Conservation (phyloP, 2,113 vertebrate genomes). For the Spea bombifrons region DNA sequence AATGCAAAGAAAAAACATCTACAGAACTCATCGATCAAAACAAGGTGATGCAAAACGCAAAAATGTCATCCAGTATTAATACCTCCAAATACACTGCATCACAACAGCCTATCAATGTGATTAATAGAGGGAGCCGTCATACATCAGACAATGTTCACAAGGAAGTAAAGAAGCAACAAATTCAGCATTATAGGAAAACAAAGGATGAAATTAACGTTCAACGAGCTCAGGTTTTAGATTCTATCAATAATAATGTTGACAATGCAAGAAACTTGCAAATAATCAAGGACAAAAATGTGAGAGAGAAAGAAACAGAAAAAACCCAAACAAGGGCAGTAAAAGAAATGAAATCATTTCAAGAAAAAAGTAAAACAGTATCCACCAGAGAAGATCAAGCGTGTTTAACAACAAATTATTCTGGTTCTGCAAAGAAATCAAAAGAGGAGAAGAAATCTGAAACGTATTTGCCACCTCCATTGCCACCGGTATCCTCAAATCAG, state of each 20-base stretch:
- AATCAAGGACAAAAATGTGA: constrained; percentile 46
- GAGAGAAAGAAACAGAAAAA: constrained; percentile 50
- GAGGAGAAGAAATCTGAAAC: constrained; percentile 62
- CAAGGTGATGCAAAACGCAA: constrained; percentile 35
- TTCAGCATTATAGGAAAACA: constrained; percentile 48
- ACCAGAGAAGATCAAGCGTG: constrained; percentile 50
- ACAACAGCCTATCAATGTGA: constrained; percentile 31
- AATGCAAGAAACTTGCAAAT: constrained; percentile 45
- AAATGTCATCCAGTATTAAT: constrained; percentile 34
- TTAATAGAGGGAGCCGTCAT: constrained; percentile 27
- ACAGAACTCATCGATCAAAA: constrained; percentile 38
- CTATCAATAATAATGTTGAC: constrained; percentile 52
- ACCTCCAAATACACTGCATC: constrained; percentile 12
- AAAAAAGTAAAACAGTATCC: constrained; percentile 51
- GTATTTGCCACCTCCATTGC: constrained; percentile 67
- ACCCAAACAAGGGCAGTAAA: constrained; percentile 46
- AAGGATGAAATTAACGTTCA: constrained; percentile 48
- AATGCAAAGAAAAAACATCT: constrained; percentile 39
- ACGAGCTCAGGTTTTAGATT: constrained; percentile 38
- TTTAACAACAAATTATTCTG: constrained; percentile 51
- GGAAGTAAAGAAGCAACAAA: constrained; percentile 50
- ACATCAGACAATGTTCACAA: constrained; percentile 43
- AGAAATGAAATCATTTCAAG: constrained; percentile 47
- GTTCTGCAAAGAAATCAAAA: constrained; percentile 57
- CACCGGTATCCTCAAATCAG: constrained; percentile 63